Base-by-base conservation (phyloP, 1,140 invertebrate genomes). In the Drosophila bipectinata region DNA sequence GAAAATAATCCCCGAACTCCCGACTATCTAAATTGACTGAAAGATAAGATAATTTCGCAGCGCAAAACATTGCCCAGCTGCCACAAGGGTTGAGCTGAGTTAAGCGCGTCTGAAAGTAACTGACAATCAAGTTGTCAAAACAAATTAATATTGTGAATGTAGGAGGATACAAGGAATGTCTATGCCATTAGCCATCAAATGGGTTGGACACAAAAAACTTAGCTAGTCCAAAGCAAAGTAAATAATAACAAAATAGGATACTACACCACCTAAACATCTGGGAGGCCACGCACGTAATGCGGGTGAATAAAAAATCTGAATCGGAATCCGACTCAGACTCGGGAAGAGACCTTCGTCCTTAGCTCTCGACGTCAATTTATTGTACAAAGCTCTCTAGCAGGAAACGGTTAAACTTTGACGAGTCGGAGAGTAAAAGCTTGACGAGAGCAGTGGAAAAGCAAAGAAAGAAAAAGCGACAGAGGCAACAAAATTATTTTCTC, bases 101-200 rank as follows among this genome's bases (percentile, higher is more conserved):
- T 37, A 8, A 3, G 10, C 34, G 9, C 32, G 21, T 10, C 21
- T 26, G 34, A 45, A 51, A 44, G 34, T 5, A 69, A 47, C 78
- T 87, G 82, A 64, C 82, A 78, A 64, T 78, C 82, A 66, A 77
- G 44, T 78, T 85, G 82, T 87, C 82, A 82, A 68, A 69, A 68
- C 56, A 87, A 82, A 79, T 85, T 79, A 76, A 60, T 21, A 60
- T 54, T 54, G 51, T 26, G 28, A 53, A 10, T 37, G 10, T 32
- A 8, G 32, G 32, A 18, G 12, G 28, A 66, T 24, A 34, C 60
- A 49, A 57, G 63, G 30, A 51, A 32, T 28, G 5, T 28, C 26
- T 5, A 28, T 28, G 64, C 32, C 67, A 71, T 49, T 69, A 57
- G 44, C 45, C 45, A 45, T 57, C 57, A 81, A 60, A 26, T 5